Evolutionary conservation across 1,140 invertebrate species (phyloP).

Genomic region (Hydropsyche tenuis): DNA sequence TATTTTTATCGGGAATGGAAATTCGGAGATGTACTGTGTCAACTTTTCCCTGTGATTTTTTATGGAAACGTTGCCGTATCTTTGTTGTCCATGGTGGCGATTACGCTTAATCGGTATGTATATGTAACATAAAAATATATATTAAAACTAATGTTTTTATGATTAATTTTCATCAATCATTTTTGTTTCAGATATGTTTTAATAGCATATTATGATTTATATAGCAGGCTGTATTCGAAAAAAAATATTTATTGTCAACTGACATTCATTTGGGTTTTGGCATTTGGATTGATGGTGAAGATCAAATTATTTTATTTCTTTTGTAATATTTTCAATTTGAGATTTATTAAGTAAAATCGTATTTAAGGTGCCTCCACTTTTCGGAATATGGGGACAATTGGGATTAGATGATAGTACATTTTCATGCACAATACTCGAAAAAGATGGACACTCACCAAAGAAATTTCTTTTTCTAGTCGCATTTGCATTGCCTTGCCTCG

Average conservation of each 20-base stretch:
- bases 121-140: not conserved
- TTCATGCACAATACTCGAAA: conserved; percentile 84
- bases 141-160: not conserved
- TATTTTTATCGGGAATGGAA: conserved; percentile 84
- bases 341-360: conserved; percentile 17
- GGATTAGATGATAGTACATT: conserved; percentile 79
- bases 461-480: conserved; percentile 84
- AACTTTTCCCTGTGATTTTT: conserved; percentile 87
- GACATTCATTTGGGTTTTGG: conserved; percentile 76
- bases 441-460: conserved; percentile 79
- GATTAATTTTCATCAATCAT: not conserved
- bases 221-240: conserved; percentile 76
- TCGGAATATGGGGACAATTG: conserved; percentile 83
- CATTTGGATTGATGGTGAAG: conserved; percentile 67
- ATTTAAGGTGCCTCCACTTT: conserved; percentile 75
- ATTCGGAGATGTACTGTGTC: conserved; percentile 78
- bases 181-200: conserved; percentile 75
- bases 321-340: too few species aligned
- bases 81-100: conserved; percentile 86
- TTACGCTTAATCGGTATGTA: conserved; percentile 83
- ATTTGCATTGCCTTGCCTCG: conserved; percentile 80
- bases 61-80: conserved; percentile 90
- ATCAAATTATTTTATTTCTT: conserved; percentile 1
- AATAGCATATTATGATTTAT: conserved; percentile 78
- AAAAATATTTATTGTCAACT: conserved; percentile 77